Percentiles rank a stretch among this genome's conserved stretches.
phyloP scores from a whole-genome alignment of 2,797 vertebrate species.

The Leptoclinus maculatus region DNA sequence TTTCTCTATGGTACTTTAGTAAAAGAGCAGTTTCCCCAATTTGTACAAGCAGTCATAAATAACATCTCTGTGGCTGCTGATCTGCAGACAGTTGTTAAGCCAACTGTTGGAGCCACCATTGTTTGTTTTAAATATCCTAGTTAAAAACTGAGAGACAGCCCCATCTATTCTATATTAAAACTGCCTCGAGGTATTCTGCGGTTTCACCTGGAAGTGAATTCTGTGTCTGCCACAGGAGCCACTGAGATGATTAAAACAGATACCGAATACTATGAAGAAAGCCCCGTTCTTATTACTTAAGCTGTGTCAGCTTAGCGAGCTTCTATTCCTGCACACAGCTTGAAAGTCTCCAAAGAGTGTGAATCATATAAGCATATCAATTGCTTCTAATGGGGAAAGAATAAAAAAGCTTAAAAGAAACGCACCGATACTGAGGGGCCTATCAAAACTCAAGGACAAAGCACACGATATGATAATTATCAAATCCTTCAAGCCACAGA shows the following conservation, averaged over 20 bases:
- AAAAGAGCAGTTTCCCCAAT: slow-evolving; percentile 9
- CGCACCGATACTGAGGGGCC: slow-evolving; percentile 37
- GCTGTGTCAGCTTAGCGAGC: slow-evolving; percentile 74
- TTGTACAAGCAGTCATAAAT: slow-evolving; percentile 32
- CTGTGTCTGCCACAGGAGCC: slow-evolving; percentile 56
- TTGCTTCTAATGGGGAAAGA: slow-evolving; percentile 54
- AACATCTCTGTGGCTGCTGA: slow-evolving; percentile 11
- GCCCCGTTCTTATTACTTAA: slow-evolving; percentile 75
- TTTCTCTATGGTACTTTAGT: slow-evolving; percentile 21
- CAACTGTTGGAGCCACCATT: slow-evolving; percentile 1
- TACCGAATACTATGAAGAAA: slow-evolving; percentile 73
- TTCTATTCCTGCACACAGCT: slow-evolving; percentile 62
- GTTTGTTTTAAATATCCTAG: slow-evolving; percentile 8
- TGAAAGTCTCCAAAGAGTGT: slow-evolving; percentile 63
- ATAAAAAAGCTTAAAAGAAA: slow-evolving; percentile 51
- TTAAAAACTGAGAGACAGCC: slow-evolving; percentile 13
- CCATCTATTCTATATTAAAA: slow-evolving; percentile 12
- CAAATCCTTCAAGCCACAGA: slow-evolving; percentile 44
- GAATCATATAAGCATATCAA: slow-evolving; percentile 69
- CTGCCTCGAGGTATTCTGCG: slow-evolving; percentile 37
- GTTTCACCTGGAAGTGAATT: slow-evolving; percentile 57
- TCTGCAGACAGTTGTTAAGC: slow-evolving; percentile 31
- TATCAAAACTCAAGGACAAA: slow-evolving; percentile 68
- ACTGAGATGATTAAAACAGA: slow-evolving; percentile 77
- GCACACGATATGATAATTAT: slow-evolving; percentile 56